Base-by-base conservation (phyloP, 2,888 invertebrate genomes). In the Aporophyla nigra region DNA sequence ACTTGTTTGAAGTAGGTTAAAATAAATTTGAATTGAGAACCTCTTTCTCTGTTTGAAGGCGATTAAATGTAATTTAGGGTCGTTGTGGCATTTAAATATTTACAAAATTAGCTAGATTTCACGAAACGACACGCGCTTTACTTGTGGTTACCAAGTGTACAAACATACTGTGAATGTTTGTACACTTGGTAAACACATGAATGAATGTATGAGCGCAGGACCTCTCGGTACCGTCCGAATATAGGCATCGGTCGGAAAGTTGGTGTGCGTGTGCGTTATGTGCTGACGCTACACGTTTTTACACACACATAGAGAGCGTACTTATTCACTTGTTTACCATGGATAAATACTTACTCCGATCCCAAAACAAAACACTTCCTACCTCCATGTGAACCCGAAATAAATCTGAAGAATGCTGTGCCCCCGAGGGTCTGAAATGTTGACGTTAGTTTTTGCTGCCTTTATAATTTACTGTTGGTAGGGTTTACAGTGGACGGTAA, bases 341-440 rank as follows among this genome's bases (percentile, higher is more conserved):
- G 10, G 12, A 1, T n/a, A 54, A 58, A 27, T 10, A 53, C 43
- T 24, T 16, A 21, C 54, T 68, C 27, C 33, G 53, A 56, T 27
- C 7, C 14, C 5, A 27, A 24, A 61, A 27, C n/a, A 43, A 16
- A 46, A 24, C 10, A 1, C 21, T 24, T 76, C 59, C 1, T 74
- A 67, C 10, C 56, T 83, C 71, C 1, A 10, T n/a, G 67, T 43
- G 10, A 12, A 16, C 40, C 71, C 51, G 59, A 85, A 81, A 84
- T 81, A 84, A 84, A 84, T 85, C 75, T 78, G 54, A 85, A 78
- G 82, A 85, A 82, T 82, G 74, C 82, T 66, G 56, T 71, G 61
- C 72, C 73, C 54, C 62, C 14, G 51, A 24, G 62, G 73, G 69
- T 51, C 73, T 49, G 27, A 71, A 77, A 67, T 73, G 85, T 84